Base-by-base conservation (phyloP, 2,888 invertebrate genomes). In the Aleiodes alternator region DNA sequence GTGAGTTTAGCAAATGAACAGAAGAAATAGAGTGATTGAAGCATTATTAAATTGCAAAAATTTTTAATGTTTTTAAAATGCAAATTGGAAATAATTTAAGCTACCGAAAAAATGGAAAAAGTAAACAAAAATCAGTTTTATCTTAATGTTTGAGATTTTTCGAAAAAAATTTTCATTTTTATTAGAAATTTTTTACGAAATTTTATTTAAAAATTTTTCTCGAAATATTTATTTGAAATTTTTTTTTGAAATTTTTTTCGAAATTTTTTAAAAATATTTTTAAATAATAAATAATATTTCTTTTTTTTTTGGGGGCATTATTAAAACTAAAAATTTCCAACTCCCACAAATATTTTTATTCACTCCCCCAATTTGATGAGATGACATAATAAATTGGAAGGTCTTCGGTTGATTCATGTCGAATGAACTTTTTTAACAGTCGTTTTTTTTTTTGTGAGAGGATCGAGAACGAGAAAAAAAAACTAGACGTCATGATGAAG, bases 1-100 rank as follows among this genome's bases (percentile, higher is more conserved):
- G 86, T 86, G 84, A 84, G 85, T 87, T 82, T 82, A 16, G 34
- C 73, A 71, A 64, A 73, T 3, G 51, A 38, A 31, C 5, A 57
- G 29, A n/a, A 64, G 48, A 73, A 53, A 61, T 68, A 16, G 12
- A 48, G 51, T 68, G 5, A 68, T 61, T 38, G 5, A 43, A 12
- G 38, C 23, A 23, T 23, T 61, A 14, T 14, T 38, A 38, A 7
- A 6, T 59, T 43, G 16, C 7, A n/a, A 14, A 7, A 61, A 38
- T 61, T 11, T 7, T 23, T 23, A 64, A 29, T 23, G 1, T 23
- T 23, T 23, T 23, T 23, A 1, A 23, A 1, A 23, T 23, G 23
- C 23, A 23, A 23, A 23, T 23, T 23, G 23, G 23, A 23, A 23
- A 23, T 23, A 2, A 23, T 23, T 23, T n/a, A n/a, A n/a, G n/a